These are phyloP conservation scores for Labrus mixtus DNA, from an alignment of 2,113 vertebrate species.

Conservation along the genomic window DNA sequence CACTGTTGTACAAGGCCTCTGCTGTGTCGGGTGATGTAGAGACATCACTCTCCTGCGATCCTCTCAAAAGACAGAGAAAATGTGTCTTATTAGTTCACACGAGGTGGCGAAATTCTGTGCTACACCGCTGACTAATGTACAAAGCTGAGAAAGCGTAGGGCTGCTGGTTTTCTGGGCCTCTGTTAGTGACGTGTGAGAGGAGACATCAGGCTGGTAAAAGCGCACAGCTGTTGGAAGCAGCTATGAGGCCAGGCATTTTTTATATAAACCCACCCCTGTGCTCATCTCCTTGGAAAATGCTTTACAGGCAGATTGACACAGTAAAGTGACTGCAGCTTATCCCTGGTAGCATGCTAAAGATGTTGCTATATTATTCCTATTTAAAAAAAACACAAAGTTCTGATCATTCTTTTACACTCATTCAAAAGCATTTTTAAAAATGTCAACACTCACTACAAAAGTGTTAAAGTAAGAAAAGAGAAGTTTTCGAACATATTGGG, in stretches of 20 bases:
- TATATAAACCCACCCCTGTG: slow-evolving; percentile 36
- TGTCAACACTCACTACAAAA: slow-evolving; percentile 12
- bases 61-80: slow-evolving; percentile 80
- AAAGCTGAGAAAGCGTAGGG: slow-evolving; percentile 77
- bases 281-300: slow-evolving; percentile 58
- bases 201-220: slow-evolving; percentile 67
- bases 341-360: slow-evolving; percentile 14
- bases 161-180: slow-evolving; percentile 74
- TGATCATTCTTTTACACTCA: slow-evolving; percentile 16
- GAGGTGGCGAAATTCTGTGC: slow-evolving; percentile 83
- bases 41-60: slow-evolving; percentile 77
- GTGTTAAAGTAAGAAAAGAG: slow-evolving; percentile 28
- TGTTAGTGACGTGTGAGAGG: slow-evolving; percentile 62
- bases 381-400: slow-evolving; percentile 12
- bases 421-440: slow-evolving; percentile 33
- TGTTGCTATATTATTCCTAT: slow-evolving; percentile 9
- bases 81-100: slow-evolving; percentile 80
- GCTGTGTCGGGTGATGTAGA: slow-evolving; percentile 77
- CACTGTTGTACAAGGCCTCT: slow-evolving; percentile 79
- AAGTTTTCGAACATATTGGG: slow-evolving; percentile 58
- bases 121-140: slow-evolving; percentile 81
- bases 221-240: slow-evolving; percentile 69
- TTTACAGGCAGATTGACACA: slow-evolving; percentile 38
- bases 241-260: slow-evolving; percentile 22
- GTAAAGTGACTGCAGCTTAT: slow-evolving; percentile 3